Base-by-base conservation (phyloP, 2,888 invertebrate species). In the Invenusta paracnida region DNA sequence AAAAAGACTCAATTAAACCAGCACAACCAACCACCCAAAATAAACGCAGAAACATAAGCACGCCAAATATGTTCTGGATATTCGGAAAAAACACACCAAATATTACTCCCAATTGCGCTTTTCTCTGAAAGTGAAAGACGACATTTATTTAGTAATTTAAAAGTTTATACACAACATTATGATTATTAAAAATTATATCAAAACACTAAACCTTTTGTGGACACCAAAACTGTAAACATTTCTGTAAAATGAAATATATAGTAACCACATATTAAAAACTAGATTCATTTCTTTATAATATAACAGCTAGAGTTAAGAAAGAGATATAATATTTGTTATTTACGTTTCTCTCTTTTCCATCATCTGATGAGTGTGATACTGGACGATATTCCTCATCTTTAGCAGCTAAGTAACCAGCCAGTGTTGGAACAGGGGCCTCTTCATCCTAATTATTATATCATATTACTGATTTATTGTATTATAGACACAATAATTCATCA, bases 41-140 rank as follows among this genome's bases (percentile, higher is more conserved):
- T 91, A 99, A 94, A 92, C 99, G 96, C 92, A 99, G 98, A 93
- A 99, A 99, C 88, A 99, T 94, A 91, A 99, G 96, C 86, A 99
- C 98, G 89, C 99, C 99, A 92, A 99, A 98, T 92, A 99, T 99
- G 93, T 99, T 99, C 93, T 99, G 99, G 90, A 99, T 96, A 92
- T 98, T 99, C 86, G 99, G 99, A 88, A 99, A 93, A 93, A 95
- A 99, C 88, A 98, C 98, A 87, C 98, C 98, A 92, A 98, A 95
- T 90, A 98, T 94, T 79, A 98, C 98, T 90, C 98, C 98, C 95
- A 99, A 96, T 88, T 97, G 5, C 17, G 48, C 48, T 48, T 48
- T 48, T 48, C 5, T 11, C 48, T 48, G 48, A 48, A 48, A 48
- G n/a, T n/a, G n/a, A n/a, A n/a, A n/a, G n/a, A n/a, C n/a, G n/a